Percentiles rank a stretch among this genome's conserved stretches.
phyloP scores from a whole-genome alignment of 1,140 invertebrate species.

The Phymorhynchus buccinoides region DNA sequence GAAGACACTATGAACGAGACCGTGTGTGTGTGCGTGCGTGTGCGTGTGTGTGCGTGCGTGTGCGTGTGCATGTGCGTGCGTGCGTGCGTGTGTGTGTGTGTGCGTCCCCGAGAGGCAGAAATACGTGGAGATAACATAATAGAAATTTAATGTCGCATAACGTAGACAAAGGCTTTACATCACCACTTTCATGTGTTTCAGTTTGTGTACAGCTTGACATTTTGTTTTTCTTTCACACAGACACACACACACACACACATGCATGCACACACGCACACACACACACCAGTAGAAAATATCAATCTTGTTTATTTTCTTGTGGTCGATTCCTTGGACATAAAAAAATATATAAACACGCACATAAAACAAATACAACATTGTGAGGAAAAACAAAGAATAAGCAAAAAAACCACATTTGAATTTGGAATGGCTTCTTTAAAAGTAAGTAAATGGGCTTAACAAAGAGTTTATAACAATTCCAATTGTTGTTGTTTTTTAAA shows the following conservation, averaged over 20 bases:
- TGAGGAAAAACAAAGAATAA: not conserved
- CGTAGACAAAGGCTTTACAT: too few relatives aligned
- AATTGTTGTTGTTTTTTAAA: too few relatives aligned
- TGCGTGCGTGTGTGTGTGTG: not conserved
- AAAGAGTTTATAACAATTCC: too few relatives aligned
- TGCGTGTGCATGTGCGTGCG: not conserved
- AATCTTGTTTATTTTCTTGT: conserved; percentile 25
- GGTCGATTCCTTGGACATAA: not conserved
- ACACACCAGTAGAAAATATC: conserved; percentile 20
- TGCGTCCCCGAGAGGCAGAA: too few relatives aligned
- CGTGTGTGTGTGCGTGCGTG: not conserved
- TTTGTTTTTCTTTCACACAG: not conserved
- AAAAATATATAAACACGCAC: not conserved
- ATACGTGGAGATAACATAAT: too few relatives aligned
- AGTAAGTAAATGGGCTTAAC: too few relatives aligned
- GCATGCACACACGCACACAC: too few relatives aligned
- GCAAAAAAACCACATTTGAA: not conserved
- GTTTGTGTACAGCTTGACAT: too few relatives aligned
- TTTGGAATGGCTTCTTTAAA: not conserved
- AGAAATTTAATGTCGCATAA: too few relatives aligned
- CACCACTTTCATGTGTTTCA: too few relatives aligned
- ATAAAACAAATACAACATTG: not conserved
- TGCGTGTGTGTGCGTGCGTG: not conserved
- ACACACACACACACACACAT: too few relatives aligned
- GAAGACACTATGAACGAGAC: too few relatives aligned